These are phyloP conservation scores for Myoxocephalus aenaeus DNA, from an alignment of 2,797 vertebrate genomes.

Conservation along the genomic window DNA sequence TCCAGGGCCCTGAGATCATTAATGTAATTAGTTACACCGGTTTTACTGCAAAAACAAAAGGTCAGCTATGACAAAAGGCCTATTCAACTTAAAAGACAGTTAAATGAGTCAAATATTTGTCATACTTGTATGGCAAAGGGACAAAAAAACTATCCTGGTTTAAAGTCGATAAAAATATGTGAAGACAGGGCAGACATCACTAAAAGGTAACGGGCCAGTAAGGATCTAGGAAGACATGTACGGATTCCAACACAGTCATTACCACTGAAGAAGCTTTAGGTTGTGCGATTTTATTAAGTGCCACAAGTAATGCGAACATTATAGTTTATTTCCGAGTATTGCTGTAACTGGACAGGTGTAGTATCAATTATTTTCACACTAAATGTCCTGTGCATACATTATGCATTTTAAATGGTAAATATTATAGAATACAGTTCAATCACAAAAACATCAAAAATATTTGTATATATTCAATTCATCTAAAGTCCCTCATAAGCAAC, in stretches of 20 bases:
- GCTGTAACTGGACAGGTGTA: constrained; percentile 62
- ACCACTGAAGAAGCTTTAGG: constrained; percentile 50
- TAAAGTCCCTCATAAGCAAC: constrained; percentile 77
- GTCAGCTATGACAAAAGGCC: background rate
- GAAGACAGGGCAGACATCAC: background rate
- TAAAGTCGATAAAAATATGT: background rate
- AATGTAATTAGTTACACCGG: background rate
- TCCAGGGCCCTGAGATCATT: background rate
- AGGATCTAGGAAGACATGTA: background rate
- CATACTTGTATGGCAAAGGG: background rate
- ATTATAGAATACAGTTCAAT: constrained; percentile 72
- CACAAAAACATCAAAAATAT: constrained; percentile 75
- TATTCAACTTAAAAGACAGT: background rate
- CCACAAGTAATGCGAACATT: constrained; percentile 74
- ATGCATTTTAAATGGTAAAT: constrained; percentile 67
- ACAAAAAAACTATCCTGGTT: background rate
- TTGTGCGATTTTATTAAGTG: constrained; percentile 81
- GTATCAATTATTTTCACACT: constrained; percentile 62
- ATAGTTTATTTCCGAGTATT: constrained; percentile 69
- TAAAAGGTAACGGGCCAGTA: background rate
- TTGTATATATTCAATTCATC: constrained; percentile 69
- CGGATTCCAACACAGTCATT: constrained; percentile 36
- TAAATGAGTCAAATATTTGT: background rate
- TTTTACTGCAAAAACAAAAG: background rate
- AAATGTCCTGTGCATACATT: constrained; percentile 74